These are phyloP conservation scores for Formica exsecta DNA, from an alignment of 1,140 invertebrate species.

Conservation along the genomic window DNA sequence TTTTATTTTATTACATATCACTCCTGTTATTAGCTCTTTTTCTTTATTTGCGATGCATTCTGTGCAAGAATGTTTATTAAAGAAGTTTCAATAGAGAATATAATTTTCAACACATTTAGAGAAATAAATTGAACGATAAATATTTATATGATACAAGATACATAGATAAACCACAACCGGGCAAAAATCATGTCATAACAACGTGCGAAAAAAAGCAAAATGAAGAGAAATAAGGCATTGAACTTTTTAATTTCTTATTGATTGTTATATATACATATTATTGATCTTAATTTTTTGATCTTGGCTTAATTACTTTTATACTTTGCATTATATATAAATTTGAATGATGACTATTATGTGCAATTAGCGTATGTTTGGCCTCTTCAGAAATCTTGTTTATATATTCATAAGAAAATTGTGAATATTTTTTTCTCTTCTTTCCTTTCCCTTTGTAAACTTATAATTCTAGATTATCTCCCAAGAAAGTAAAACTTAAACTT, in stretches of 20 bases:
- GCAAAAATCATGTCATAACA: neutral
- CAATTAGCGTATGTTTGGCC: neutral
- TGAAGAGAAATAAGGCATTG: conserved; percentile 47
- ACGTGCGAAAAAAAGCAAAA: conserved; percentile 8
- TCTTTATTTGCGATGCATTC: neutral
- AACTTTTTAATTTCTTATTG: conserved; percentile 48
- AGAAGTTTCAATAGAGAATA: neutral
- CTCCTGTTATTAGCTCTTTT: neutral
- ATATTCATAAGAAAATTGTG: neutral
- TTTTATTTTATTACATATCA: neutral
- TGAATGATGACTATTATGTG: neutral
- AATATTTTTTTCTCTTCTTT: conserved; percentile 12
- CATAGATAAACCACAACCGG: neutral
- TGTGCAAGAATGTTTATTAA: too few species aligned
- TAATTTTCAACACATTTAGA: neutral
- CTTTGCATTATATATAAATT: neutral
- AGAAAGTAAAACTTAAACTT: too few species aligned
- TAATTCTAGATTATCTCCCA: too few species aligned
- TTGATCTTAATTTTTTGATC: conserved; percentile 26
- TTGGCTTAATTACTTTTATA: neutral
- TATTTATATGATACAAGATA: neutral
- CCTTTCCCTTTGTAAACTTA: too few species aligned
- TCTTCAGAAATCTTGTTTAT: neutral
- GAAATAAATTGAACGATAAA: neutral
- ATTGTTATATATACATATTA: conserved; percentile 28